Base-by-base conservation (phyloP, 2,113 vertebrate species). In the Toxotes jaculatrix region DNA sequence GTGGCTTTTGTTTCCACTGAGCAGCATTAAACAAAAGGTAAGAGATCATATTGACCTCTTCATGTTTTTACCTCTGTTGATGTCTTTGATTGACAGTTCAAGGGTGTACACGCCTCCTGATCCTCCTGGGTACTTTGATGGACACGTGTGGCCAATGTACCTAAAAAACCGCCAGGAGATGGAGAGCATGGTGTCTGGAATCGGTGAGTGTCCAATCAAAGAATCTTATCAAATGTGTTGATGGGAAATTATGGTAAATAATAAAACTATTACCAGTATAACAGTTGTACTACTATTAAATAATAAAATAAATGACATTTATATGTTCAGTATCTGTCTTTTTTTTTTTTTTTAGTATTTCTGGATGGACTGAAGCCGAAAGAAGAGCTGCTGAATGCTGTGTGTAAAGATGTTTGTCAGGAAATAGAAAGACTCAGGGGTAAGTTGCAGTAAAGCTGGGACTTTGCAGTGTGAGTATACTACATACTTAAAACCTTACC, bases 61-160 rank as follows among this genome's bases (percentile, higher is more conserved):
- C 10, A 10, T 27, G 7, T 56, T 43, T 43, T 63, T 14, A 14
- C 23, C 1, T 38, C 3, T 32, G 1, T 40, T 80, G 7, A 16
- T 60, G 7, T 65, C 55, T 89, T 74, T 83, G 17, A 74, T 56
- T 40, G 57, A 63, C 90, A 99, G 98, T 85, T 95, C 79, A 5
- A 95, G 98, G 77, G 86, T 96, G 14, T 99, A 99, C 85, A 80
- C 88, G 2, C 97, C 98, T 74, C 97, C 97, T 67, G 97, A 99
- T 82, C 91, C 95, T n/a, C 96, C 96, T 0, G 97, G 96, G 5
- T 98, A 97, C 84, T 99, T 98, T 67, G 97, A 99, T 32, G 94
- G 96, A 89, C 93, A 98, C 0, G 98, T 99, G 83, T 99, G 98
- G 98, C 98, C 97, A 67, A 98, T 98, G 97, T 98, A 98, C 89